Base-by-base conservation (phyloP, 1,140 invertebrate species). In the Calephelis virginiensis region DNA sequence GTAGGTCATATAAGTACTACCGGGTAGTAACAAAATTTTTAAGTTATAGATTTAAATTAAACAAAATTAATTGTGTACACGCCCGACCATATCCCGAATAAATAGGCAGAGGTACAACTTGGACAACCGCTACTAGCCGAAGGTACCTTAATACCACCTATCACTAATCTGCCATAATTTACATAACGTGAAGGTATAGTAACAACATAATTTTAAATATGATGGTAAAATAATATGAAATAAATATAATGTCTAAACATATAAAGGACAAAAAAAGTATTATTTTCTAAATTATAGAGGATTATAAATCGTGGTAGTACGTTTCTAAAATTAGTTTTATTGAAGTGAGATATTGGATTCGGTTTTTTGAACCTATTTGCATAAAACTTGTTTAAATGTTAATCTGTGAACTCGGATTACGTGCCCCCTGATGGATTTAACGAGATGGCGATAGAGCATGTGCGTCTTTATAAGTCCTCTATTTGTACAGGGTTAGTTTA, bases 331-430 rank as follows among this genome's bases (percentile, higher is more conserved):
- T 59, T 59, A 59, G 53, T 43, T 65, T 65, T 11, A 72, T 72
- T 72, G 61, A 68, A 56, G 62, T 59, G 56, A 65, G 40, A 66
- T 43, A 69, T 69, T 48, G 38, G 10, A 47, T 43, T 62, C 61
- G 50, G 64, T 68, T 75, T 75, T 71, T 66, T 77, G 17, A 59
- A 37, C 56, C 63, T 73, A 85, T 89, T 86, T 83, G 81, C 84
- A 89, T 89, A 86, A 85, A 89, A 81, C 75, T 85, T 83, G 82
- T 86, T 82, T 85, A 89, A 86, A 89, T 89, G 84, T 84, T 89
- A 89, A 86, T 86, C 75, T 71, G 65, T 68, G 71, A 75, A 81
- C 83, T 82, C 68, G 62, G 64, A 84, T 81, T 82, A 82, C 75
- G 73, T 83, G 71, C 78, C 81, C 81, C 80, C 74, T 78, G 81